Conservation (phyloP, 2,888 invertebrate species). For the Drosophila ochracea region DNA sequence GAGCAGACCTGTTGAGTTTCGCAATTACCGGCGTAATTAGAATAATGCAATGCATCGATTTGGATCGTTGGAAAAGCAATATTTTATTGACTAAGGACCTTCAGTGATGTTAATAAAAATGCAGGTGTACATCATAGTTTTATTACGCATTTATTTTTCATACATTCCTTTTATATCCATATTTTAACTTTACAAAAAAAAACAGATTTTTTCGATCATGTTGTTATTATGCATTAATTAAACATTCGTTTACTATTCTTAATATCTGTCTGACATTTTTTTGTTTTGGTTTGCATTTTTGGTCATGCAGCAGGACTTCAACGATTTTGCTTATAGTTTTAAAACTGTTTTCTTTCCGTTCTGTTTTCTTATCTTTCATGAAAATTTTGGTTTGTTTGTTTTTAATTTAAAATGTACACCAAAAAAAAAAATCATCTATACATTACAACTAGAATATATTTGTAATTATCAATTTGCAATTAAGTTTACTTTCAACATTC, state of each 20-base stretch:
- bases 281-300: conserved; percentile 40
- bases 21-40: not conserved
- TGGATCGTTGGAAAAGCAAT: not conserved
- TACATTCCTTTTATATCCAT: conserved; percentile 65
- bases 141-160: conserved; percentile 63
- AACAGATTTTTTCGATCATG: conserved; percentile 10
- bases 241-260: conserved; percentile 43
- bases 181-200: conserved; percentile 77
- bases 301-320: conserved; percentile 66
- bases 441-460: conserved; percentile 65
- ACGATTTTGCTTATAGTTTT: conserved; percentile 50
- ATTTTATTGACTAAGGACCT: not conserved
- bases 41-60: not conserved
- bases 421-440: conserved; percentile 75
- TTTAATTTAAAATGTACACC: conserved; percentile 69
- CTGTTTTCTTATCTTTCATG: conserved; percentile 38
- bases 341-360: conserved; percentile 35
- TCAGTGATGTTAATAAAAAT: conserved; percentile 13
- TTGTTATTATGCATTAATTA: conserved; percentile 53
- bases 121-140: conserved; percentile 37
- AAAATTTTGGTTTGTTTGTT: conserved; percentile 36
- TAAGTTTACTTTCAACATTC: conserved; percentile 15
- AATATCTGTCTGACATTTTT: conserved; percentile 16
- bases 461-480: conserved; percentile 47
- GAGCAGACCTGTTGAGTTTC: not conserved